These are phyloP conservation scores for Gymnoscopelus microlampas DNA, from an alignment of 2,797 vertebrate genomes.

Conservation along the genomic window DNA sequence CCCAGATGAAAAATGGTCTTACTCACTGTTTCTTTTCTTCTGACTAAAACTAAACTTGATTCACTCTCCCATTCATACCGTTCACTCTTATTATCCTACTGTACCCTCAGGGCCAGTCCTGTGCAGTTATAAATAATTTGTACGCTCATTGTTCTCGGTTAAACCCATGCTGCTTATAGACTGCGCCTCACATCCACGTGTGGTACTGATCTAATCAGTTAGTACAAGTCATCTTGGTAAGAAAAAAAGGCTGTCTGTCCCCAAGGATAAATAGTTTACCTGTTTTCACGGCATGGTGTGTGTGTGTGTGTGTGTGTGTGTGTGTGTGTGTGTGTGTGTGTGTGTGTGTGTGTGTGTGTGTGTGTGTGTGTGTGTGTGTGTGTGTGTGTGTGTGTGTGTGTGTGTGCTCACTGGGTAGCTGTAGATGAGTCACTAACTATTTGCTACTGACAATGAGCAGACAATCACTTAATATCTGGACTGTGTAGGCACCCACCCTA, in stretches of 20 bases:
- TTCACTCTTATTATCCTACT: conserved; percentile 14
- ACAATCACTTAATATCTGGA: conserved; percentile 2
- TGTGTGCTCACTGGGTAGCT: too few relatives aligned
- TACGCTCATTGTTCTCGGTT: not conserved
- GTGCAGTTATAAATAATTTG: conserved; percentile 9
- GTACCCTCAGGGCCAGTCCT: conserved; percentile 1
- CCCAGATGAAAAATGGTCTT: too few relatives aligned
- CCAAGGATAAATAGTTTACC: conserved; percentile 1
- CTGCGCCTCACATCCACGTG: conserved; percentile 13
- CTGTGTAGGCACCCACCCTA: not conserved
- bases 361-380: conserved; percentile 6
- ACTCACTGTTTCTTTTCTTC: conserved; percentile 8
- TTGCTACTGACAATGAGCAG: not conserved
- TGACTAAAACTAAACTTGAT: conserved; percentile 25
- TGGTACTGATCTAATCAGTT: conserved; percentile 28
- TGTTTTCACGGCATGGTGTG: not conserved
- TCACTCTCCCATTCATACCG: conserved; percentile 15
- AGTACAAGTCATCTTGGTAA: conserved; percentile 7
- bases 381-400: not conserved
- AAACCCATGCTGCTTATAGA: conserved; percentile 11
- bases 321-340: conserved; percentile 4
- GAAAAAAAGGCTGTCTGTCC: not conserved
- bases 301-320: not conserved
- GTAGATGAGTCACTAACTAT: too few relatives aligned
- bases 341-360: conserved; percentile 1